Evolutionary conservation across 2,113 vertebrate species (phyloP).

Genomic region (Phylloscopus trochiloides): DNA sequence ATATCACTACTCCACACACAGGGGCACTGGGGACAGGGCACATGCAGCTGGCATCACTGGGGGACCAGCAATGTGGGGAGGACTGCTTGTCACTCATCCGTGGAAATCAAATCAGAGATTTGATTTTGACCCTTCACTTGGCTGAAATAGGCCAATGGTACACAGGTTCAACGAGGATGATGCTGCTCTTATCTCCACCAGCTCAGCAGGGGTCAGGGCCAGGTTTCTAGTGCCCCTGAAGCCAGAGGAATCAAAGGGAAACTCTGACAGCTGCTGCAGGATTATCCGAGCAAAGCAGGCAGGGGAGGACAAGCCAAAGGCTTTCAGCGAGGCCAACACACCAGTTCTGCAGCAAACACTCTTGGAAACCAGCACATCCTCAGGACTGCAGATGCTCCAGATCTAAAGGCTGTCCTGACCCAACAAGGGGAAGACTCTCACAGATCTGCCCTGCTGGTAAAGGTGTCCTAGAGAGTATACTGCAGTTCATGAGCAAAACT

Average conservation of each 20-base stretch:
- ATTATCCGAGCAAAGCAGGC: slow-evolving; percentile 13
- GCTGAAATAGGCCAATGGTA: neutral
- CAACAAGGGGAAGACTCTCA: neutral
- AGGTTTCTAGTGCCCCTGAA: neutral
- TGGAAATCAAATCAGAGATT: neutral
- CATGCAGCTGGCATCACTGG: neutral
- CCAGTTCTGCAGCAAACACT: neutral
- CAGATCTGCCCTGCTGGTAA: neutral
- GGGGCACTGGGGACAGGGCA: neutral
- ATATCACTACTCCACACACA: neutral
- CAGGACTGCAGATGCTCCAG: rapidly evolving
- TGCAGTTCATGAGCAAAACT: neutral
- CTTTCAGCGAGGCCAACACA: rapidly evolving
- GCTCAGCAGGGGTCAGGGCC: slow-evolving; percentile 10
- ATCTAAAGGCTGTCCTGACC: neutral
- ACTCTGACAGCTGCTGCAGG: neutral
- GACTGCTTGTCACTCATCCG: neutral
- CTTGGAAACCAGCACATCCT: neutral
- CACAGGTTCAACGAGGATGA: neutral
- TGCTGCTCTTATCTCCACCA: neutral
- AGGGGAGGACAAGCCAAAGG: neutral
- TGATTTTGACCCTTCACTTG: neutral
- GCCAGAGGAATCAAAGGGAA: neutral
- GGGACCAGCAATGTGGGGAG: rapidly evolving
- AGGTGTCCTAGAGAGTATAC: neutral